Conservation (phyloP, 2,888 invertebrate species). For the Pachymerium ferrugineum region DNA sequence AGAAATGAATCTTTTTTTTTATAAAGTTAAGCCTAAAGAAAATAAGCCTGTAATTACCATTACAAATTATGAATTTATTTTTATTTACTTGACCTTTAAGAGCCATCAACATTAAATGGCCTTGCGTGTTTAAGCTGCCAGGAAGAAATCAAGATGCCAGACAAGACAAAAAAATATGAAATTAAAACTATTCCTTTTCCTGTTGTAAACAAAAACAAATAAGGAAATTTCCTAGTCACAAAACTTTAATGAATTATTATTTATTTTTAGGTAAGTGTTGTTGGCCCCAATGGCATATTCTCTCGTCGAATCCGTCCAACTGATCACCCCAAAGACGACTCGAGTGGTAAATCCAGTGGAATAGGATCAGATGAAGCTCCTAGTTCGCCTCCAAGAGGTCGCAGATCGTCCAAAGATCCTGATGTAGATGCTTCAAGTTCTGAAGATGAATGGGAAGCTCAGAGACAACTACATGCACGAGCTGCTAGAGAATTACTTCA, state of each 20-base stretch:
- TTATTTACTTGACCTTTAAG: not conserved
- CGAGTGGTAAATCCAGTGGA: conserved; percentile 77
- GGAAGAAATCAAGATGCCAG: too few relatives aligned
- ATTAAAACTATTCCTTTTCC: not conserved
- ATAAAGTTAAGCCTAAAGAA: too few relatives aligned
- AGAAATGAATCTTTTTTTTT: too few relatives aligned
- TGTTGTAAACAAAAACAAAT: not conserved
- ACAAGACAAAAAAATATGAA: too few relatives aligned
- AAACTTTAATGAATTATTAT: not conserved
- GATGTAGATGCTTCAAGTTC: conserved; percentile 7
- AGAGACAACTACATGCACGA: not conserved
- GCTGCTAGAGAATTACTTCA: conserved; percentile 14
- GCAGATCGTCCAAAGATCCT: not conserved
- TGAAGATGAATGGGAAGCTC: conserved; percentile 31
- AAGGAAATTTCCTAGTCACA: not conserved
- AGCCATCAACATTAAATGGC: not conserved
- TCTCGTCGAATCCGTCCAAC: conserved; percentile 33
- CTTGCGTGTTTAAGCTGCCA: too few relatives aligned
- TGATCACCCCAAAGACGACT: conserved; percentile 47
- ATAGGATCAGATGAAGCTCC: conserved; percentile 82
- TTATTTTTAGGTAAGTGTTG: conserved; percentile 43
- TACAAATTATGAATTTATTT: too few relatives aligned
- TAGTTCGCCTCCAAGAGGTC: conserved; percentile 44
- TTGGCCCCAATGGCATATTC: conserved; percentile 33
- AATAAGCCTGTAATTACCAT: too few relatives aligned